phyloP scores from a whole-genome alignment of 2,797 vertebrate genomes.

The Gephyroberyx darwinii region DNA sequence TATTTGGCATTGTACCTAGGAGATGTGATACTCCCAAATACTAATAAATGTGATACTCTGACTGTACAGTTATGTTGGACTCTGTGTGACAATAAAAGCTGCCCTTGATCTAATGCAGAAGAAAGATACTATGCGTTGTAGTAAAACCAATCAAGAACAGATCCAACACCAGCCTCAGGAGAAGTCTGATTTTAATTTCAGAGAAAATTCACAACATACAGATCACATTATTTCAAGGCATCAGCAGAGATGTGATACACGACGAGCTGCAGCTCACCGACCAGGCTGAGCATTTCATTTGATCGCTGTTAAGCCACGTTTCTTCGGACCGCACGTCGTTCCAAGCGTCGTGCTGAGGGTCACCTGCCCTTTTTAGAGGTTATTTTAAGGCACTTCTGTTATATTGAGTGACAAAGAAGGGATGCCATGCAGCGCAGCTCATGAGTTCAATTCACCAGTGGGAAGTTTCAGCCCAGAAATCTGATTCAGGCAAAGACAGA shows the following conservation, averaged over 20 bases:
- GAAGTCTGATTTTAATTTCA: neutral
- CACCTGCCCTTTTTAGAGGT: too few relatives aligned
- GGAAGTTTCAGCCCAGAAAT: too few relatives aligned
- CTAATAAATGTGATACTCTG: neutral
- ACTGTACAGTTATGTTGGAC: slow-evolving; percentile 1
- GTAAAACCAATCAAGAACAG: neutral
- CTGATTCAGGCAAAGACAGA: too few relatives aligned
- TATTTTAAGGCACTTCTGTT: too few relatives aligned
- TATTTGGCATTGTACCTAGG: neutral
- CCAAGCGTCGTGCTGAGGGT: too few relatives aligned
- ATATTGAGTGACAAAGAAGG: too few relatives aligned
- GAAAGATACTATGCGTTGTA: neutral
- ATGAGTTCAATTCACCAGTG: too few relatives aligned
- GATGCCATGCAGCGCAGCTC: too few relatives aligned
- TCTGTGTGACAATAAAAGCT: slow-evolving; percentile 36
- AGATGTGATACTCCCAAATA: neutral
- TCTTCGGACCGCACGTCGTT: too few relatives aligned
- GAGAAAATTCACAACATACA: neutral
- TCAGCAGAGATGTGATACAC: neutral
- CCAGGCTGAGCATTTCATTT: too few relatives aligned
- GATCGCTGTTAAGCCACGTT: too few relatives aligned
- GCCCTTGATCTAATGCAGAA: too few relatives aligned
- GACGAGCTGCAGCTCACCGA: neutral
- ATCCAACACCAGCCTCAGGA: neutral
- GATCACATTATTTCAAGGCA: neutral